phyloP scores from a whole-genome alignment of 2,888 invertebrate species.

The Lithophane socia region DNA sequence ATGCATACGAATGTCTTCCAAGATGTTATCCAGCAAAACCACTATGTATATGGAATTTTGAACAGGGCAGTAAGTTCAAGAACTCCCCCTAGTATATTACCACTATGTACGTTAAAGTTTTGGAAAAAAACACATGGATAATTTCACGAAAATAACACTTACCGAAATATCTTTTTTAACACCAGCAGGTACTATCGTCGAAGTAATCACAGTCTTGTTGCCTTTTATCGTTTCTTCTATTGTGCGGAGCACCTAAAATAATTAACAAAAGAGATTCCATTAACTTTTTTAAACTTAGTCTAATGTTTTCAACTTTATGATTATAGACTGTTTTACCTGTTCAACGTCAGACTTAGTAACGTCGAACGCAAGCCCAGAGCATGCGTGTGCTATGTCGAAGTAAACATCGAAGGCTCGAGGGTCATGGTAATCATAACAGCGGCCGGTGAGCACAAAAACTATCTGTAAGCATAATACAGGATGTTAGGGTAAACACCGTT shows the following conservation, averaged over 20 bases:
- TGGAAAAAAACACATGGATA: not conserved
- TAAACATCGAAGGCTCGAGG: conserved; percentile 40
- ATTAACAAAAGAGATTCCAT: not conserved
- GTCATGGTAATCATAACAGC: not conserved
- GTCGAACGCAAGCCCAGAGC: conserved; percentile 50
- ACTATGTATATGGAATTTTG: not conserved
- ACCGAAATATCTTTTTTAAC: conserved; percentile 40
- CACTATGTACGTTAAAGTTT: not conserved
- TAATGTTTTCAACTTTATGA: not conserved
- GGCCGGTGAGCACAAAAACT: conserved; percentile 60
- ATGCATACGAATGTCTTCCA: not conserved
- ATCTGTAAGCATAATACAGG: conserved; percentile 50
- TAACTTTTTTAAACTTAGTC: not conserved
- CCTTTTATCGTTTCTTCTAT: conserved; percentile 55
- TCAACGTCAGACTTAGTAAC: conserved; percentile 27
- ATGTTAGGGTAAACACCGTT: too few species aligned
- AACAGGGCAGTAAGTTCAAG: too few species aligned
- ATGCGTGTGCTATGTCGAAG: conserved; percentile 59
- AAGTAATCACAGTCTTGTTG: conserved; percentile 40
- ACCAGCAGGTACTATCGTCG: conserved; percentile 22
- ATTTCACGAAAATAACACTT: conserved; percentile 26
- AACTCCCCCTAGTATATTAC: not conserved
- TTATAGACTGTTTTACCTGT: conserved; percentile 36
- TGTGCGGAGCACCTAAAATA: conserved; percentile 52
- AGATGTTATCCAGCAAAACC: not conserved